Evolutionary conservation across 2,797 vertebrate species (phyloP).

Genomic region (Argya squamiceps): DNA sequence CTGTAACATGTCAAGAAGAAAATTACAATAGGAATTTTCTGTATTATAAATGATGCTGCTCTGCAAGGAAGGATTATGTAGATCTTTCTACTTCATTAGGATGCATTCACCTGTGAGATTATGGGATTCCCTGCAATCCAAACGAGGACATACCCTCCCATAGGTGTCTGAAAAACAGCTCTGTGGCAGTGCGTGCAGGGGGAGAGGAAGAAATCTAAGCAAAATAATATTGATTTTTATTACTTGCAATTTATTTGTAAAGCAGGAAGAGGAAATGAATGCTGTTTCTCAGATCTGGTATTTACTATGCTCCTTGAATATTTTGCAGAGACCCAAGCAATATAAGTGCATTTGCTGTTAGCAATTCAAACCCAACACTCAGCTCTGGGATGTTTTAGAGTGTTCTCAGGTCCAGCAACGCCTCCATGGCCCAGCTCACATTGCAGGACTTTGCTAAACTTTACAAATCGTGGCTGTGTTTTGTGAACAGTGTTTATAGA

Average conservation of each 20-base stretch:
- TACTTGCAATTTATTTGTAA: not conserved
- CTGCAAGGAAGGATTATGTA: not conserved
- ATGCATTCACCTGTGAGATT: not conserved
- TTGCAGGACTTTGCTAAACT: not conserved
- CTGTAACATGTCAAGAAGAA: not conserved
- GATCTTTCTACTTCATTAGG: conserved; percentile 1
- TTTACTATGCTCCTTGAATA: not conserved
- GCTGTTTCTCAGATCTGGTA: not conserved
- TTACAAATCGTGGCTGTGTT: not conserved
- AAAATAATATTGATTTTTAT: not conserved
- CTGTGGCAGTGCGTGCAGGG: not conserved
- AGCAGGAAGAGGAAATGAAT: not conserved
- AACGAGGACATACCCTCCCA: not conserved
- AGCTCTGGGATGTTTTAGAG: not conserved
- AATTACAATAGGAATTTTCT: not conserved
- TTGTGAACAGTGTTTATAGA: not conserved
- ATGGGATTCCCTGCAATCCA: not conserved
- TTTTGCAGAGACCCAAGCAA: not conserved
- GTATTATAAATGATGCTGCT: not conserved
- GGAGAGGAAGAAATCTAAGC: not conserved
- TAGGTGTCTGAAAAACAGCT: not conserved
- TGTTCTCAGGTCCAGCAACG: accelerated
- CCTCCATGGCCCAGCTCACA: accelerated
- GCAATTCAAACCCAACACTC: not conserved
- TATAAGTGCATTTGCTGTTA: not conserved